phyloP scores from a whole-genome alignment of 92 coral and sea anemone species.

The Zoanthus solanderi region DNA sequence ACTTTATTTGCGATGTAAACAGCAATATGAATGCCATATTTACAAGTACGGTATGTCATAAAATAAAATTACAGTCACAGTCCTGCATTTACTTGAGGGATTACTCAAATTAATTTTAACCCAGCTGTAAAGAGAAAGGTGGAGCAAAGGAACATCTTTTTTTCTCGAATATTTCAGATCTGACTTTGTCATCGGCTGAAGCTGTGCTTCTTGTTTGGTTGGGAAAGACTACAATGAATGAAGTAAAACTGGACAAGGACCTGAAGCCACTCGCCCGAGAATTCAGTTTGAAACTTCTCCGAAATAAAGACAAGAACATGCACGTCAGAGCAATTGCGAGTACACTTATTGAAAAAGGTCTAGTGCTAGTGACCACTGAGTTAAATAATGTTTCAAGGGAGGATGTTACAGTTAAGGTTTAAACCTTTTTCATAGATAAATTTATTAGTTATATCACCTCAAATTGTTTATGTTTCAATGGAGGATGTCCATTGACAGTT shows the following conservation, averaged over 20 bases:
- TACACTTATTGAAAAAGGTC: constrained; percentile 14
- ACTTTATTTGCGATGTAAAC: constrained; percentile 31
- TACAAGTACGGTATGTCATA: constrained; percentile 13
- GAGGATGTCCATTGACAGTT: constrained; percentile 44
- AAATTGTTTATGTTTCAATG: constrained; percentile 35
- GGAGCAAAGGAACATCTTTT: constrained; percentile 17
- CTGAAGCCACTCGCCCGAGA: constrained; percentile 58
- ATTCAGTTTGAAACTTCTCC: constrained; percentile 52
- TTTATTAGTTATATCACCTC: constrained; percentile 22
- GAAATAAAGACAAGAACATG: constrained; percentile 58
- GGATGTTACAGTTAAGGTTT: constrained; percentile 36
- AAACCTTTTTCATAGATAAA: constrained; percentile 25
- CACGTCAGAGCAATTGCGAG: constrained; percentile 57
- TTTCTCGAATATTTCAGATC: constrained; percentile 21
- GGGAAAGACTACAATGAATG: constrained; percentile 46
- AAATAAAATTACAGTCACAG: constrained; percentile 12
- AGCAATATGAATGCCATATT: constrained; percentile 13
- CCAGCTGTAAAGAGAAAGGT: constrained; percentile 15
- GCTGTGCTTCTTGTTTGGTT: constrained; percentile 59
- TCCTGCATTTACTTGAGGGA: constrained; percentile 15
- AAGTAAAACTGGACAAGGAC: constrained; percentile 58
- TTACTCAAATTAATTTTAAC: constrained; percentile 10
- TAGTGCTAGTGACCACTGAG: constrained; percentile 47
- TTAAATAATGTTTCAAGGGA: constrained; percentile 56
- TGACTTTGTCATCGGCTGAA: constrained; percentile 54